Evolutionary conservation across 2,888 invertebrate genomes (phyloP), one percentile per base, ranked within the genome.

Genomic region (Lampropteryx suffumata): DNA sequence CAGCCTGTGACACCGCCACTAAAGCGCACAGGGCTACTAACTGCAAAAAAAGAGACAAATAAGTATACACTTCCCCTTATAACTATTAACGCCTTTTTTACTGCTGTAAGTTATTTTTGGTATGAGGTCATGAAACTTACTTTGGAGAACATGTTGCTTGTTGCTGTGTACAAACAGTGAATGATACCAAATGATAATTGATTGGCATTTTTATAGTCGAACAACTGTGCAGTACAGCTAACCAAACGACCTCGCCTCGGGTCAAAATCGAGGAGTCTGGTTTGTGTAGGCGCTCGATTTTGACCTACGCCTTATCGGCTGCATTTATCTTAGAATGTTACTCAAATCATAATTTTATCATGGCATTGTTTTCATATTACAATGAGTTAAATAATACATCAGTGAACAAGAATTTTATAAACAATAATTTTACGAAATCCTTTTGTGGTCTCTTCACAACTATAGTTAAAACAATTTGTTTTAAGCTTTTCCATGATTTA

Each of bases 101-200:
- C 2, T 41, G 9, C 7, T 28, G n/a, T n/a, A n/a, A n/a, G n/a
- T n/a, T n/a, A n/a, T n/a, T n/a, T n/a, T n/a, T n/a, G n/a, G n/a
- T 26, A 1, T 27, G 1, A 37, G 12, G 14, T 9, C 7, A 26
- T 39, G 11, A 8, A 30, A 48, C 82, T 80, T 67, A 82, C 83
- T 76, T 83, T 82, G 36, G 73, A 69, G 66, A 77, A 76, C 84
- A 83, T 84, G 59, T 73, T 82, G 64, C 50, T 64, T 69, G 49
- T 64, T 69, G 65, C 64, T 59, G 60, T 63, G 62, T 65, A 45
- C 59, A 61, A 62, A 61, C 62, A 71, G 47, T 61, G 64, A 70
- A 59, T 72, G 67, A 70, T 69, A 64, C 52, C 32, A 33, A 50
- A 45, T 30, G 11, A 35, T 49, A 49, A 50, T 48, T 37, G 46